phyloP scores from a whole-genome alignment of 2,113 vertebrate genomes.

The Chaenogobius annularis region DNA sequence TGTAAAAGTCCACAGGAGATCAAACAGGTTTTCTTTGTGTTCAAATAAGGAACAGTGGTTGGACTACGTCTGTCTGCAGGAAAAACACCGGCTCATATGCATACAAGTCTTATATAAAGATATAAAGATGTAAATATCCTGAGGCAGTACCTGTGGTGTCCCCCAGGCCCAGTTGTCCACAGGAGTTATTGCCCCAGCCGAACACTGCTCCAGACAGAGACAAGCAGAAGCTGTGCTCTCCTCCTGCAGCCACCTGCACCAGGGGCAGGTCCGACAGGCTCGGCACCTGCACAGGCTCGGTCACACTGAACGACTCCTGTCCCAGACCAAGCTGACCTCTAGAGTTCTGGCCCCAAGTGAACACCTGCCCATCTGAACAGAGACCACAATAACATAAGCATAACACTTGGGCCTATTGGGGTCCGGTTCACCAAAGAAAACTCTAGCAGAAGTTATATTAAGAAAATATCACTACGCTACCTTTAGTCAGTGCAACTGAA shows the following conservation, averaged over 20 bases:
- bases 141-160: constrained; percentile 33
- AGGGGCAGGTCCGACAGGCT: constrained; percentile 78
- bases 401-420: not conserved
- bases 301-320: not conserved
- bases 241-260: constrained; percentile 84
- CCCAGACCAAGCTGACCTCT: constrained; percentile 85
- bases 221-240: constrained; percentile 81
- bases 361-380: constrained; percentile 59
- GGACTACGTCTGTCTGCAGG: constrained; percentile 84
- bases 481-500: constrained; percentile 73
- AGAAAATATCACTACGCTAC: constrained; percentile 44
- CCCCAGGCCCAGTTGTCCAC: constrained; percentile 87
- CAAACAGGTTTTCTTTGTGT: constrained; percentile 85
- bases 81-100: not conserved
- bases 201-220: constrained; percentile 86
- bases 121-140: not conserved
- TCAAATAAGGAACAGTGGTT: constrained; percentile 79
- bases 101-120: not conserved
- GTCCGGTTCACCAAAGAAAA: no score
- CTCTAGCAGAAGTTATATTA: no score
- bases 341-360: constrained; percentile 82
- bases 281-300: constrained; percentile 70
- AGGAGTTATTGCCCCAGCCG: constrained; percentile 86
- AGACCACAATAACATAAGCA: not conserved
- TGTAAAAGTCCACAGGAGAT: constrained; percentile 91